These are phyloP conservation scores for Mactromeris polynyma DNA, from an alignment of 2,888 invertebrate genomes.

Conservation along the genomic window DNA sequence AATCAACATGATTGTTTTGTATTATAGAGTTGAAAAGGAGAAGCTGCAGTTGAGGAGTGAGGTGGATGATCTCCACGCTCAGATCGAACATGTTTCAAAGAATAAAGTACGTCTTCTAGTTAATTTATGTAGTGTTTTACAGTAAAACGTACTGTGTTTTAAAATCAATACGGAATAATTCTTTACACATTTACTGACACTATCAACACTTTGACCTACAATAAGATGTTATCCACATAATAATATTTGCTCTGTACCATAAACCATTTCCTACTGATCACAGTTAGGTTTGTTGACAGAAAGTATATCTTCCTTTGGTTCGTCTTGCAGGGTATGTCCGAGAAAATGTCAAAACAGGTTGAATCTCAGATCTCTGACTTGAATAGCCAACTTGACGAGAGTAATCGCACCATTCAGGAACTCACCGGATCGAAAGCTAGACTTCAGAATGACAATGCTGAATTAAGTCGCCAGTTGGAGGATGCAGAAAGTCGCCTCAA, in stretches of 20 bases:
- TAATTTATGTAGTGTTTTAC: too few species aligned
- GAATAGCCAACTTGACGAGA: constrained; percentile 98
- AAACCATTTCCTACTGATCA: too few species aligned
- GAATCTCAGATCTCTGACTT: constrained; percentile 98
- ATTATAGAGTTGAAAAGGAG: constrained; percentile 96
- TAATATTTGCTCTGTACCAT: too few species aligned
- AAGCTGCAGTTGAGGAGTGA: constrained; percentile 99
- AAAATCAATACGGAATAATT: too few species aligned
- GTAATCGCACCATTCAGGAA: constrained; percentile 98
- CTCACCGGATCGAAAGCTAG: constrained; percentile 95
- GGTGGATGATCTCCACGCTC: constrained; percentile 98
- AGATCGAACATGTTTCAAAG: constrained; percentile 98
- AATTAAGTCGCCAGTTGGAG: constrained; percentile 97
- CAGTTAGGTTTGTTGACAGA: too few species aligned
- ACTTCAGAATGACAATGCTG: constrained; percentile 98
- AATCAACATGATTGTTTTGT: background rate
- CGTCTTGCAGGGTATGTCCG: constrained; percentile 94
- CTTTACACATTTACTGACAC: too few species aligned
- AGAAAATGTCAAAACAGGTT: constrained; percentile 99
- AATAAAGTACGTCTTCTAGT: constrained; percentile 93
- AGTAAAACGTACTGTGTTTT: too few species aligned
- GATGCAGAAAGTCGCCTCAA: constrained; percentile 99
- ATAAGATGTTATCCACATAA: too few species aligned
- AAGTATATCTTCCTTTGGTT: background rate
- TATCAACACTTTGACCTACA: too few species aligned